Conservation (phyloP, 2,113 vertebrate genomes). For the Dipodomys spectabilis region DNA sequence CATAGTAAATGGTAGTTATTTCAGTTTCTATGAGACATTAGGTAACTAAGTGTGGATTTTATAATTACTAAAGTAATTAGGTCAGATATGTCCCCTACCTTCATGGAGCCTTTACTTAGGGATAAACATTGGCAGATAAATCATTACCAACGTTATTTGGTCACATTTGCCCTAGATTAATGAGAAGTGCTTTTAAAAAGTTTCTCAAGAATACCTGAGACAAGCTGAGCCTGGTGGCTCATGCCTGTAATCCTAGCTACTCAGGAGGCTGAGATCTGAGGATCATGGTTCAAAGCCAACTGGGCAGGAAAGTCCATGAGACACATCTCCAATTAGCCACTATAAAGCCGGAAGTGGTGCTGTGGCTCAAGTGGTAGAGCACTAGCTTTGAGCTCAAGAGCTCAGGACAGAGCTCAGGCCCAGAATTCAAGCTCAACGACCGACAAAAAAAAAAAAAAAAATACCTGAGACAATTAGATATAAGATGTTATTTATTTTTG, state of each 20-base stretch:
- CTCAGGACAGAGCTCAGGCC: too few relatives aligned
- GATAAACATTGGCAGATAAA: neutral
- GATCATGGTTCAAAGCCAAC: too few relatives aligned
- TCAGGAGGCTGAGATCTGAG: too few relatives aligned
- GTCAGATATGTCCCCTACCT: neutral
- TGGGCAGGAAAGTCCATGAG: too few relatives aligned
- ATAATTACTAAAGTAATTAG: neutral
- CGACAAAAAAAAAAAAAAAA: neutral
- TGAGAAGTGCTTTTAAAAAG: neutral
- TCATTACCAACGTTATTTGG: neutral
- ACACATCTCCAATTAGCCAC: too few relatives aligned
- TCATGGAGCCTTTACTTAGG: neutral
- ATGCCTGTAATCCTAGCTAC: too few relatives aligned
- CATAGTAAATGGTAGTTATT: neutral
- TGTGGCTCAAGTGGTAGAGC: too few relatives aligned
- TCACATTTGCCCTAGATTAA: neutral
- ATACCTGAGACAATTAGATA: conserved; percentile 30
- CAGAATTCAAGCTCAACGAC: too few relatives aligned
- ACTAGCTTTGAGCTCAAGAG: too few relatives aligned
- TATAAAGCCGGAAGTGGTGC: too few relatives aligned
- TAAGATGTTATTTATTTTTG: conserved; percentile 8
- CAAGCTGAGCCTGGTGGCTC: neutral
- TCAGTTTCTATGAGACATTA: neutral
- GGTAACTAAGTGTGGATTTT: conserved; percentile 2
- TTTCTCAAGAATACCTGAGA: conserved; percentile 8